A percentile compares a stretch with the other conserved stretches of the same genome.
These are phyloP conservation scores for Julus scanicus DNA, from an alignment of 2,888 invertebrate genomes.

Conservation along the genomic window DNA sequence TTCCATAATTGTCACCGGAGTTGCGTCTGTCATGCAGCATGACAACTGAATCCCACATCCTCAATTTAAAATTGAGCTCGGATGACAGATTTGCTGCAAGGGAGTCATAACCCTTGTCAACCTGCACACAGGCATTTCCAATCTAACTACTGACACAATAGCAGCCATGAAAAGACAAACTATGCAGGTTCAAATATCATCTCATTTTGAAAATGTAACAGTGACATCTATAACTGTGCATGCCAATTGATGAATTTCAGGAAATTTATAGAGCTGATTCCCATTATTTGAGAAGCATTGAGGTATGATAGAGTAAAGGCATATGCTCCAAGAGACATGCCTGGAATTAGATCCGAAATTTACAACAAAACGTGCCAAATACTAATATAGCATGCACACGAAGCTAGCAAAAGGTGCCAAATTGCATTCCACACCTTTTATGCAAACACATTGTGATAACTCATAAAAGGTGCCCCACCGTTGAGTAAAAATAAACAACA, in stretches of 20 bases:
- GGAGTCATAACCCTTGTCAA: neutral
- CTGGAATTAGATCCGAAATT: neutral
- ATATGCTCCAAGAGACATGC: neutral
- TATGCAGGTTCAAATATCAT: neutral
- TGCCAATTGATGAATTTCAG: neutral
- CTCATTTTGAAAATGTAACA: neutral
- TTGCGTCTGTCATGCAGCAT: neutral
- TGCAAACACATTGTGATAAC: neutral
- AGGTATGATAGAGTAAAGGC: neutral
- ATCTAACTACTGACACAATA: neutral
- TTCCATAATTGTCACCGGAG: neutral
- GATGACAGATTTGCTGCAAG: neutral
- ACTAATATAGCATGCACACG: neutral
- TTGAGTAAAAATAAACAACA: too few species aligned
- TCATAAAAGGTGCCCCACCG: too few species aligned
- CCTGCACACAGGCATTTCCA: neutral
- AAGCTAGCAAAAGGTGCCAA: neutral
- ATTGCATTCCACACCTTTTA: neutral
- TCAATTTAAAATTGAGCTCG: neutral
- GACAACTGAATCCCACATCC: constrained; percentile 19
- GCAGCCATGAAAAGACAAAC: neutral
- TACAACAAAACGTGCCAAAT: neutral
- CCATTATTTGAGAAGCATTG: too few species aligned
- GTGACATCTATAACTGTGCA: neutral
- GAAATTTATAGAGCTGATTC: too few species aligned